Evolutionary conservation across 2,888 invertebrate genomes (phyloP), one percentile per base, ranked within the genome.

Genomic region (Caradrina kadenii): DNA sequence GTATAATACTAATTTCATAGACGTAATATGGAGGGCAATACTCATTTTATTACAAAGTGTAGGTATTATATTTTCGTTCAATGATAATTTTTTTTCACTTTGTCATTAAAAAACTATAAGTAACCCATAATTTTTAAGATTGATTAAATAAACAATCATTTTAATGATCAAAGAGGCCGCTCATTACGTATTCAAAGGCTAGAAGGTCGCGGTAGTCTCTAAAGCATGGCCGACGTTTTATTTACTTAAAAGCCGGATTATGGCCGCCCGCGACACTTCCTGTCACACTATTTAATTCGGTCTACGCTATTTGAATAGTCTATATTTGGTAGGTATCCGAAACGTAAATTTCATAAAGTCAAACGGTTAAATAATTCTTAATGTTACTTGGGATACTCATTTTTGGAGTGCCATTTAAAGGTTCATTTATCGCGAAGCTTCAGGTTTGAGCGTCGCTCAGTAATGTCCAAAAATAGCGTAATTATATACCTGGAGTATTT

Each of bases 201-300:
- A 84, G 82, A 86, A 84, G 82, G 84, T 84, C 82, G 73, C 75
- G 83, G 83, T 84, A 84, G 87, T 84, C 82, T 86, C 82, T 86
- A 81, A 87, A 89, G 87, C 87, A 86, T 87, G 82, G 85, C 79
- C 81, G 76, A 80, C 85, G 87, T 84, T 89, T 90, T 91, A 90
- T 90, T 91, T 90, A 87, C 88, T 86, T 88, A 89, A 91, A 90
- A 91, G 90, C 88, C 83, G 87, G 89, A 88, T 89, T 90, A 89
- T 79, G 81, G 80, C 88, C 86, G 84, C 82, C 82, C 80, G 82
- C 81, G 87, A 87, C 89, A 88, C 84, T 89, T 88, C 70, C 77
- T 73, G 73, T 74, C 81, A 73, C 80, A 85, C 87, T 89, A 88
- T 86, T 86, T 83, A 84, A 86, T 86, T 85, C 74, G 69, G 71